These are phyloP conservation scores for Motacilla alba DNA, from an alignment of 2,113 vertebrate species.

Conservation along the genomic window DNA sequence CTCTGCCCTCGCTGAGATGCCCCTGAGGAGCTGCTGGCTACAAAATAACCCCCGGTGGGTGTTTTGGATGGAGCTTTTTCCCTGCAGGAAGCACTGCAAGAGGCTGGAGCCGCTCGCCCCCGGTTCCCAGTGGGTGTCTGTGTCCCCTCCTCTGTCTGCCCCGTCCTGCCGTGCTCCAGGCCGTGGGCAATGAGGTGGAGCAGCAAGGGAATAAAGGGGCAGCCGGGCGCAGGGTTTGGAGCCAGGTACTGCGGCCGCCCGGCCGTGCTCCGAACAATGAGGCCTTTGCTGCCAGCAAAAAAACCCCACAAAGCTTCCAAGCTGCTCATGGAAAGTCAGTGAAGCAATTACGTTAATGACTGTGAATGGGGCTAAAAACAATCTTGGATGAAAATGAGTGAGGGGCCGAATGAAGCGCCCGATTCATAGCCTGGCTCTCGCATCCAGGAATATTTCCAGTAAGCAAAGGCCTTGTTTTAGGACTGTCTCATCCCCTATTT, in stretches of 20 bases:
- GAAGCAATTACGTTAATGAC: conserved; percentile 64
- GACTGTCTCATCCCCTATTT: conserved; percentile 19
- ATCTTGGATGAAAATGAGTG: conserved; percentile 49
- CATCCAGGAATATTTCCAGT: conserved; percentile 45
- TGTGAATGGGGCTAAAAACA: conserved; percentile 13
- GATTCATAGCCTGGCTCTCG: conserved; percentile 20
- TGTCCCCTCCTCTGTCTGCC: background rate
- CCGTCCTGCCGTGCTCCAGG: background rate
- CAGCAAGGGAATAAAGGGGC: background rate
- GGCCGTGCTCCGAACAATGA: background rate
- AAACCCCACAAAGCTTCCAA: background rate
- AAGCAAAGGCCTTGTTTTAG: conserved; percentile 25
- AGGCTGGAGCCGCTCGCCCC: background rate
- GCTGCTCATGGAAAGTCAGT: conserved; percentile 31
- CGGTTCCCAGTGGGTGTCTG: background rate
- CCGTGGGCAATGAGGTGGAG: background rate
- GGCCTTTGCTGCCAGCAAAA: conserved; percentile 43
- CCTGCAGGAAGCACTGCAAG: background rate
- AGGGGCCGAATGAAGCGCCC: conserved; percentile 34
- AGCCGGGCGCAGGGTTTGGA: background rate
- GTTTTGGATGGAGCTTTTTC: background rate
- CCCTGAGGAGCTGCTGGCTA: background rate
- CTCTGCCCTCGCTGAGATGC: background rate
- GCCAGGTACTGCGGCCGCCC: background rate
- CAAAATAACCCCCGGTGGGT: background rate